Conservation (phyloP, 2,113 vertebrate genomes). For the Leptosomus discolor region DNA sequence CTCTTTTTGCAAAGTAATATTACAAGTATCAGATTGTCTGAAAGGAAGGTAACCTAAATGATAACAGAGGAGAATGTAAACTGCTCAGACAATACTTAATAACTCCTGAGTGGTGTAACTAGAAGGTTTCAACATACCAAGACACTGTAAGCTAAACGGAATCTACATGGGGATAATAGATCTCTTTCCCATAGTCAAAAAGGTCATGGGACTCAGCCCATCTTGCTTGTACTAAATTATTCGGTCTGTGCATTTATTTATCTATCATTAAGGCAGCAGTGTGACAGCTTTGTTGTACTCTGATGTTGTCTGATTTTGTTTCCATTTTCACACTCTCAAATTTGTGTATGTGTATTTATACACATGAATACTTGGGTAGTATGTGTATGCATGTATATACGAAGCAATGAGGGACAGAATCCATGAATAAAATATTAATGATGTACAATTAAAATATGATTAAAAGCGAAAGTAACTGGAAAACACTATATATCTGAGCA, state of each 20-base stretch:
- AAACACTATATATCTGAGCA: neutral
- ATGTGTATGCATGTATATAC: neutral
- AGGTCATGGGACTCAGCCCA: neutral
- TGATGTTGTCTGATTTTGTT: conserved; percentile 24
- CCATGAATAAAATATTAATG: neutral
- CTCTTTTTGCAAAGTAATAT: conserved; percentile 33
- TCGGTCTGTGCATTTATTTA: conserved; percentile 3
- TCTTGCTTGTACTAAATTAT: conserved; percentile 42
- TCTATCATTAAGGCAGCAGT: conserved; percentile 11
- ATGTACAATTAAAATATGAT: neutral
- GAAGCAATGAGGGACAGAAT: neutral
- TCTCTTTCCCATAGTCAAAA: conserved; percentile 7
- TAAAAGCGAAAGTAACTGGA: neutral
- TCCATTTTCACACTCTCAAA: neutral
- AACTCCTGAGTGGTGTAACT: neutral
- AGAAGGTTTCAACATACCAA: neutral
- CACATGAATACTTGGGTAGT: neutral
- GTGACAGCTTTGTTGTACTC: conserved; percentile 22
- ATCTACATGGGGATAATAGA: neutral
- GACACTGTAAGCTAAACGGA: neutral
- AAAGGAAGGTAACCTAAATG: conserved; percentile 31
- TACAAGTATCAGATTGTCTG: conserved; percentile 10
- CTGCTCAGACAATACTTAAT: neutral
- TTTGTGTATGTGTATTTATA: neutral
- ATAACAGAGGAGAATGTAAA: neutral